phyloP scores from a whole-genome alignment of 2,113 vertebrate genomes.

The Chaetorhynchus papuensis region DNA sequence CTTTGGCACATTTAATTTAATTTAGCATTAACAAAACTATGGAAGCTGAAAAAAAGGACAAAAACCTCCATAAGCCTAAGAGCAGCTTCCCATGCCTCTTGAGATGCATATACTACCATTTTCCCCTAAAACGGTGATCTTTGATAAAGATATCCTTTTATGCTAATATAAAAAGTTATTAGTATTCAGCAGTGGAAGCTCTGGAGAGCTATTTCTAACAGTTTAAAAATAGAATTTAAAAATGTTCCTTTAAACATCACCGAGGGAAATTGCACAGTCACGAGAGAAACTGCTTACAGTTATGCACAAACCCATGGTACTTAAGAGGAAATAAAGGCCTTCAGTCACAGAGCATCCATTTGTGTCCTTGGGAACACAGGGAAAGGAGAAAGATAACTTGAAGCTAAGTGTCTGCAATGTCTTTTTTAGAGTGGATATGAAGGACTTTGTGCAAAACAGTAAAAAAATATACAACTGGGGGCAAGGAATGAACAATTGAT shows the following conservation, averaged over 20 bases:
- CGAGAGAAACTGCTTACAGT: slow-evolving; percentile 41
- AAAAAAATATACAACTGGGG: not conserved
- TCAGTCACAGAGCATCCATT: not conserved
- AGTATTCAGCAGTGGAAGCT: slow-evolving; percentile 38
- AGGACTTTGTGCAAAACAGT: not conserved
- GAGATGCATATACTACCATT: slow-evolving; percentile 16
- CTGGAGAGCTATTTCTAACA: slow-evolving; percentile 32
- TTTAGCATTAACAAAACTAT: slow-evolving; percentile 14
- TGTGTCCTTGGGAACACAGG: slow-evolving; percentile 12
- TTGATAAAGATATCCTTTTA: slow-evolving; percentile 50
- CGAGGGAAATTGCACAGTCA: slow-evolving; percentile 36
- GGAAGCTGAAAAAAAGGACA: not conserved
- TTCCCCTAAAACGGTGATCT: not conserved
- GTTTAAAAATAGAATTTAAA: slow-evolving; percentile 38
- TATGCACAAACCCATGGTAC: not conserved
- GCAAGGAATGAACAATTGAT: not conserved
- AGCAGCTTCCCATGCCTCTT: not conserved
- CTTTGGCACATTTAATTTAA: slow-evolving; percentile 37
- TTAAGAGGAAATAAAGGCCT: not conserved
- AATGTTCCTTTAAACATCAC: slow-evolving; percentile 38
- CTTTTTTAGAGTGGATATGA: not conserved
- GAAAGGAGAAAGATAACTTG: not conserved
- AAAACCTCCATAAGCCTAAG: not conserved
- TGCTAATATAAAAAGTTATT: slow-evolving; percentile 25
- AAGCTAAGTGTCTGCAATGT: not conserved